phyloP scores from a whole-genome alignment of 2,888 invertebrate genomes.

The Rhingia campestris region DNA sequence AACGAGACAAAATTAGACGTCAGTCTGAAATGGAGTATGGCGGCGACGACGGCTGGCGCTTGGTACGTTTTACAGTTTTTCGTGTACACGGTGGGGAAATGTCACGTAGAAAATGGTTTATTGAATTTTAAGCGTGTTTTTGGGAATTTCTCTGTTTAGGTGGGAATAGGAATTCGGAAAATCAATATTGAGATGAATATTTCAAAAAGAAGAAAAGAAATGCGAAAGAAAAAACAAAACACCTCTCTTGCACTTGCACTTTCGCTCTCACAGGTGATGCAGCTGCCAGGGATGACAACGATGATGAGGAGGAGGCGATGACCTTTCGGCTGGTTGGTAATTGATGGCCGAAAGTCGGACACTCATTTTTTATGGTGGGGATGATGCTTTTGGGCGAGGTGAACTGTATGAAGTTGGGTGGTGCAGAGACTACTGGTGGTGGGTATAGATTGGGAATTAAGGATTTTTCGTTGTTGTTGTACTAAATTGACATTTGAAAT shows the following conservation, averaged over 20 bases:
- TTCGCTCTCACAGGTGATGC: slow-evolving; percentile 58
- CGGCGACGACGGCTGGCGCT: neutral
- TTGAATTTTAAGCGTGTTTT: slow-evolving; percentile 65
- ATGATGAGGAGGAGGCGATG: slow-evolving; percentile 58
- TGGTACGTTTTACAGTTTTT: too few relatives aligned
- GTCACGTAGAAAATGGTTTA: slow-evolving; percentile 70
- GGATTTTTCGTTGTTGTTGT: too few relatives aligned
- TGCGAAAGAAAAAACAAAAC: slow-evolving; percentile 6
- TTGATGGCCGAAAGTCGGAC: slow-evolving; percentile 59
- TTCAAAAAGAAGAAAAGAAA: slow-evolving; percentile 11
- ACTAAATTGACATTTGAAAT: too few relatives aligned
- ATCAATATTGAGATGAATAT: slow-evolving; percentile 71
- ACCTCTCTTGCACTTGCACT: slow-evolving; percentile 67
- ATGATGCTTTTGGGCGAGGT: neutral
- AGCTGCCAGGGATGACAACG: neutral
- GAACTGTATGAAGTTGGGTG: neutral
- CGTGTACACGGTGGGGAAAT: slow-evolving; percentile 54
- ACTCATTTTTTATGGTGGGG: slow-evolving; percentile 9
- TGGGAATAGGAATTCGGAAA: slow-evolving; percentile 23
- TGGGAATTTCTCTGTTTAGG: slow-evolving; percentile 15
- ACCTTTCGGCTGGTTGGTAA: slow-evolving; percentile 38
- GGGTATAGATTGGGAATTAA: too few relatives aligned
- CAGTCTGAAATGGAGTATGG: slow-evolving; percentile 61
- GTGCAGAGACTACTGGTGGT: neutral
- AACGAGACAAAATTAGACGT: slow-evolving; percentile 28